phyloP scores from a whole-genome alignment of 2,888 invertebrate species.

The Lottia gigantea region DNA sequence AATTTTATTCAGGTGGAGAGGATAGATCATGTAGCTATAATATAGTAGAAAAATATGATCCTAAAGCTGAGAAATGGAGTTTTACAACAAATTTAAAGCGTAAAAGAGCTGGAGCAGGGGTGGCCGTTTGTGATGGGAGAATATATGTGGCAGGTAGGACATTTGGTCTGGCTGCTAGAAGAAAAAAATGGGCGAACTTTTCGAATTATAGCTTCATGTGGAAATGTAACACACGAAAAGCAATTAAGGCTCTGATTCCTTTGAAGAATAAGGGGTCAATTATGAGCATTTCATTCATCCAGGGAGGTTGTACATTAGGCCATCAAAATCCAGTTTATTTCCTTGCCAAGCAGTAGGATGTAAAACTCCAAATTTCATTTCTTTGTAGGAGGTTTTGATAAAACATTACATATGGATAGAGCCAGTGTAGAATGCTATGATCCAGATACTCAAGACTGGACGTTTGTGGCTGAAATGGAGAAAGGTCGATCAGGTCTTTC shows the following conservation, averaged over 20 bases:
- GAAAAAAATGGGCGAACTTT: no score
- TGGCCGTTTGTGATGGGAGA: conserved; percentile 88
- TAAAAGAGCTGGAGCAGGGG: conserved; percentile 77
- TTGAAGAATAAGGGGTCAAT: no score
- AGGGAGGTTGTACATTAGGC: no score
- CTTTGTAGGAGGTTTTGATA: conserved; percentile 63
- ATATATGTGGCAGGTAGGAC: conserved; percentile 79
- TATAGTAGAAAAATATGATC: conserved; percentile 89
- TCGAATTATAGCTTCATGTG: no score
- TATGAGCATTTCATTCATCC: no score
- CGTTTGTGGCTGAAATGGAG: conserved; percentile 65
- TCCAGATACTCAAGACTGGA: conserved; percentile 61
- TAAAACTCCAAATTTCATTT: background rate
- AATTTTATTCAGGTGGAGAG: conserved; percentile 77
- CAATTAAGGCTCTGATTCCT: no score
- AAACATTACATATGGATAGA: conserved; percentile 62
- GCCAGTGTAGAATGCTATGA: conserved; percentile 66
- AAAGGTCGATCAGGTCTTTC: conserved; percentile 64
- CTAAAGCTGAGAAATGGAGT: conserved; percentile 84
- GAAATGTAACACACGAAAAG: no score
- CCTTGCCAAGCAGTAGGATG: no score
- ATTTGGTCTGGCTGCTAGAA: no score
- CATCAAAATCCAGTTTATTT: no score
- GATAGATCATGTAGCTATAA: conserved; percentile 92
- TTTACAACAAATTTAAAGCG: conserved; percentile 88